Evolutionary conservation across 2,113 vertebrate species (phyloP), one percentile per base, ranked within the genome.

Genomic region (Pycnonotus jocosus): DNA sequence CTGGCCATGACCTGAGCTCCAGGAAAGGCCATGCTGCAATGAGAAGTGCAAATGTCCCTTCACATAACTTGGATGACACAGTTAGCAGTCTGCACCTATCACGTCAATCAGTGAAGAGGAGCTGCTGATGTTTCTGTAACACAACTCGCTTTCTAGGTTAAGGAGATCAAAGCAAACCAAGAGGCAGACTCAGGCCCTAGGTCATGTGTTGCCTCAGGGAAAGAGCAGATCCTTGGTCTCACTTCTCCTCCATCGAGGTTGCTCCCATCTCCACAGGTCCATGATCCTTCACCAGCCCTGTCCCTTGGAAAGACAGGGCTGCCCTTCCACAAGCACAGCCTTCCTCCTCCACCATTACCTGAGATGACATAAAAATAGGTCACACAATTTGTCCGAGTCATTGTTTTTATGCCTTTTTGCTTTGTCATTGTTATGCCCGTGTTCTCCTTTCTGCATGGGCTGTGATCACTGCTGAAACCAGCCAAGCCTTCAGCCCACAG

Each of bases 311-410:
- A 88, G 16, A 18, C 48, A 60, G 8, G 4, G 6, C 10, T 51
- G 12, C 30, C 0, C 0, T 47, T n/a, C 33, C 2, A 0, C 27
- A n/a, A 37, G 17, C 21, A 61, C 17, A 65, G 1, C 1, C 7
- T 1, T 88, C 38, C 50, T 30, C 53, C 40, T 73, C 20, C 1
- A 1, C 17, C 22, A 31, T 90, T n/a, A 77, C 28, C 28, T 77
- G 40, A 69, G 15, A 18, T 10, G 22, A 77, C 28, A 56, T 10
- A 48, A 77, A 70, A 82, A 60, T 12, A 74, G 19, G 11, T 71
- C 38, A 25, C 17, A 6, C 5, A 28, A 35, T 14, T 7, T 4
- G 5, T 60, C 3, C 37, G 38, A 86, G 47, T 73, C n/a, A 70
- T 7, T 25, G 10, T 2, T 57, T 93, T 50, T 27, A 42, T 33